Evolutionary conservation across 1,140 invertebrate species (phyloP).

Genomic region (Adelges cooleyi): DNA sequence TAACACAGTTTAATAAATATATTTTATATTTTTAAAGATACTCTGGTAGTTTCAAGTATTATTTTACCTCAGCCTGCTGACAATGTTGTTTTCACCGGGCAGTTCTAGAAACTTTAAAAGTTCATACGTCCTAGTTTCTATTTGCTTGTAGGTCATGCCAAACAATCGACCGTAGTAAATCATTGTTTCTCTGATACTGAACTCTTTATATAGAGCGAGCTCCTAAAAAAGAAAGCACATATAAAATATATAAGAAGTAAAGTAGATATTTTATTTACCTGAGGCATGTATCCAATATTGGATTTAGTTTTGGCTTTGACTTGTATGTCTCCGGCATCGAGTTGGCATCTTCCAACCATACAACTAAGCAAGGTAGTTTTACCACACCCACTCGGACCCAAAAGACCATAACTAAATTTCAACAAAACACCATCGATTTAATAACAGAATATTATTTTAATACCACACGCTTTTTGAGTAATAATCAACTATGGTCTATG

Average conservation of each 20-base stretch:
- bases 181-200: constrained; percentile 46
- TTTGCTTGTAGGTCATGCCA: constrained; percentile 38
- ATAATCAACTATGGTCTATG: no score
- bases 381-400: constrained; percentile 72
- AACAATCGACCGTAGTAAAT: constrained; percentile 46
- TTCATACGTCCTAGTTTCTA: constrained; percentile 47
- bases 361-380: constrained; percentile 74
- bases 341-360: constrained; percentile 62
- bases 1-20: constrained; percentile 32
- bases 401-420: constrained; percentile 56
- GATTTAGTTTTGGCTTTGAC: constrained; percentile 67
- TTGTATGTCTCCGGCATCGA: constrained; percentile 66
- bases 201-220: constrained; percentile 44
- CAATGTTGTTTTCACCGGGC: constrained; percentile 31
- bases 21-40: no score
- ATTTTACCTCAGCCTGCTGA: constrained; percentile 32
- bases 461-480: no score
- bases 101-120: constrained; percentile 33
- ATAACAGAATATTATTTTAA: background rate
- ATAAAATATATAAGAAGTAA: background rate
- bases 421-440: background rate
- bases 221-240: constrained; percentile 32
- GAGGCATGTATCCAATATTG: constrained; percentile 73
- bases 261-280: constrained; percentile 39
- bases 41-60: no score